phyloP scores from a whole-genome alignment of 2,888 invertebrate genomes.

The Diplolepis rosae region DNA sequence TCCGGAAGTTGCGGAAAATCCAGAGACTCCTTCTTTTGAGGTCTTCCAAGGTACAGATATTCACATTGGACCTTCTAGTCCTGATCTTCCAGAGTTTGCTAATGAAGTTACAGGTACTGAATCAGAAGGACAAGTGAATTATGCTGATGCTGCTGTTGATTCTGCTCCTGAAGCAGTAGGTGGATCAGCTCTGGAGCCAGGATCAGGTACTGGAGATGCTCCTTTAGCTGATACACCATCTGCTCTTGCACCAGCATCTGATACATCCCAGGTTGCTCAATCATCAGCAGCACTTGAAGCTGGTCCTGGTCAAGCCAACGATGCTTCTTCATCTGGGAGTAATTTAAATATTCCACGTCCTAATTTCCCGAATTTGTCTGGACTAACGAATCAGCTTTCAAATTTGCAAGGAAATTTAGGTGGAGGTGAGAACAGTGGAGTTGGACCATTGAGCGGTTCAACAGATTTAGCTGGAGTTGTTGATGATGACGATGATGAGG shows the following conservation, averaged over 20 bases:
- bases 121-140: conserved; percentile 22
- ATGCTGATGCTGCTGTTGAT: not conserved
- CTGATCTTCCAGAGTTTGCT: not conserved
- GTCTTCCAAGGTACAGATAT: conserved; percentile 64
- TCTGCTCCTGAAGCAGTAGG: not conserved
- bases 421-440: conserved; percentile 9
- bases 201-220: conserved; percentile 16
- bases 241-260: conserved; percentile 29
- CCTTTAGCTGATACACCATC: not conserved
- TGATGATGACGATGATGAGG: conserved; percentile 75
- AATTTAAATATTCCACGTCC: conserved; percentile 24
- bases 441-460: not conserved
- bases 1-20: not conserved
- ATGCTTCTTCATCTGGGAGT: conserved; percentile 33
- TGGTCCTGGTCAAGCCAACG: conserved; percentile 44
- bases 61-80: conserved; percentile 47
- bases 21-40: conserved; percentile 52
- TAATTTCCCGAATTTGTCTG: conserved; percentile 34
- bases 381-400: conserved; percentile 19
- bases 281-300: conserved; percentile 6
- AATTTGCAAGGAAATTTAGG: conserved; percentile 13
- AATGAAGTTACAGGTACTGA: conserved; percentile 11
- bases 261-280: conserved; percentile 18
- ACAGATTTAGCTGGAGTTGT: conserved; percentile 51
- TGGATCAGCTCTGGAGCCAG: conserved; percentile 38